Evolutionary conservation across 2,113 vertebrate genomes (phyloP).

Genomic region (Hystrix brachyura): DNA sequence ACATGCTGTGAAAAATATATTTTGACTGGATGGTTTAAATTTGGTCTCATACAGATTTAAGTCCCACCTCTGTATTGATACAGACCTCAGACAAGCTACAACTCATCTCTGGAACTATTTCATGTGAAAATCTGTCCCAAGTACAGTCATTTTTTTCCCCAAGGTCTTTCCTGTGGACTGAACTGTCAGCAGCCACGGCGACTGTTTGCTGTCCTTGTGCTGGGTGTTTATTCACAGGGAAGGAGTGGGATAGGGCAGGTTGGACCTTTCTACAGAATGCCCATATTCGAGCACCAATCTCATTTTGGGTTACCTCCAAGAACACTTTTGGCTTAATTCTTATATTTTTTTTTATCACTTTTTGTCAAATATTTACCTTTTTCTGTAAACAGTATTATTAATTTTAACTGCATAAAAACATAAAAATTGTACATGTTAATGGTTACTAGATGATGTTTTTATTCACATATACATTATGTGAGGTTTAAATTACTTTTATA

Average conservation of each 20-base stretch:
- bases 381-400: not conserved
- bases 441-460: not conserved
- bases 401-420: not conserved
- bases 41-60: not conserved
- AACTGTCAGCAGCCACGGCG: fast-evolving
- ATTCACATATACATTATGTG: not conserved
- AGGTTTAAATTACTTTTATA: not conserved
- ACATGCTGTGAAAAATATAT: not conserved
- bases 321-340: not conserved
- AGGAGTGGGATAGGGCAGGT: fast-evolving
- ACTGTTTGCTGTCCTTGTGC: not conserved
- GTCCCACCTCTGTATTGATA: too few species aligned
- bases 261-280: not conserved
- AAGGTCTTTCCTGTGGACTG: not conserved
- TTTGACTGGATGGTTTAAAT: not conserved
- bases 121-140: not conserved
- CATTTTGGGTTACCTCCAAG: not conserved
- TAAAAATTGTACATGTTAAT: not conserved
- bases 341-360: not conserved
- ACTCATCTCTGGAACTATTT: not conserved
- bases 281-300: not conserved
- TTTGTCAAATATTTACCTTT: conserved; percentile 39
- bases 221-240: not conserved
- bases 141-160: not conserved
- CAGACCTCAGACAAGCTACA: not conserved